Evolutionary conservation across 1,140 invertebrate genomes (phyloP).

Genomic region (Chlorops oryzae): DNA sequence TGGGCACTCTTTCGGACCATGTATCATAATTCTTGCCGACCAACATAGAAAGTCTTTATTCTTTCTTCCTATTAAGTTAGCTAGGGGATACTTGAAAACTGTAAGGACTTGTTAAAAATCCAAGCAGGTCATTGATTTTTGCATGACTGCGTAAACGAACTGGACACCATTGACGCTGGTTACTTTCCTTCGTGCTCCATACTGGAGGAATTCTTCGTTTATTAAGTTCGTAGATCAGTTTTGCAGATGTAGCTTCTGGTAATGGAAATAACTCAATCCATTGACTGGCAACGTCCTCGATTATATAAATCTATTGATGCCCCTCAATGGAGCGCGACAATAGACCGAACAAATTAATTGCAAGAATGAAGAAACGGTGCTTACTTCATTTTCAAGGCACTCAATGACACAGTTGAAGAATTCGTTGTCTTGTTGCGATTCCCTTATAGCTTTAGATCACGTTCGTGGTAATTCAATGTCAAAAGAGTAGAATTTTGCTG

Average conservation of each 20-base stretch:
- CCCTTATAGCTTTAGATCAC: no score
- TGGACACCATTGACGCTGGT: slow-evolving; percentile 43
- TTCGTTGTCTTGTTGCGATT: no score
- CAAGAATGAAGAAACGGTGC: slow-evolving; percentile 27
- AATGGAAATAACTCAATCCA: slow-evolving; percentile 36
- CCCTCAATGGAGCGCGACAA: slow-evolving; percentile 17
- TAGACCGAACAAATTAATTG: slow-evolving; percentile 36
- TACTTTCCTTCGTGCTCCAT: slow-evolving; percentile 33
- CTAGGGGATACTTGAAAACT: slow-evolving; percentile 38
- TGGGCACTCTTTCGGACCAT: slow-evolving; percentile 38
- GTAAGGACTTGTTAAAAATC: slow-evolving; percentile 30
- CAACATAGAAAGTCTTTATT: slow-evolving; percentile 40
- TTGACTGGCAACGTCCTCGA: slow-evolving; percentile 25
- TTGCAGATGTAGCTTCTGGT: slow-evolving; percentile 29
- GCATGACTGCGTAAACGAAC: slow-evolving; percentile 25
- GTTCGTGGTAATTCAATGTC: not conserved
- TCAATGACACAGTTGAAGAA: no score
- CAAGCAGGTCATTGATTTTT: slow-evolving; percentile 18
- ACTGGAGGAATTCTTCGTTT: slow-evolving; percentile 40
- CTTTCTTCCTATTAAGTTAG: slow-evolving; percentile 39
- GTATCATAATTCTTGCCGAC: slow-evolving; percentile 32
- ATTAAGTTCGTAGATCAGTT: slow-evolving; percentile 29
- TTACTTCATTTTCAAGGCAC: no score
- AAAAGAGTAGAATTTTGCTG: not conserved
- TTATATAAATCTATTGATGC: slow-evolving; percentile 33